phyloP scores from a whole-genome alignment of 1,140 invertebrate genomes.

The Asobara japonica region DNA sequence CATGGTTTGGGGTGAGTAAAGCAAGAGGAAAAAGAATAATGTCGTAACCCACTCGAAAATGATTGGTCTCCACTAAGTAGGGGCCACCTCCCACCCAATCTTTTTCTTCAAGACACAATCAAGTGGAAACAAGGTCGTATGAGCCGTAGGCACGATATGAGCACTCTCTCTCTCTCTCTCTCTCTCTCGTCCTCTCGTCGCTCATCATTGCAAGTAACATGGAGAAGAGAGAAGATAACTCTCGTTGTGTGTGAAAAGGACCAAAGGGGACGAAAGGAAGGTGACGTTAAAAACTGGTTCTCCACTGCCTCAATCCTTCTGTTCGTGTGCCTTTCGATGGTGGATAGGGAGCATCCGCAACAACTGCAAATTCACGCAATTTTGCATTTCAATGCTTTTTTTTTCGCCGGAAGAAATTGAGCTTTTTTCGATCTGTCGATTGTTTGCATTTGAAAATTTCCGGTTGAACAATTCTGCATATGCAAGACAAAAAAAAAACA shows the following conservation, averaged over 20 bases:
- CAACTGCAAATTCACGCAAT: not conserved
- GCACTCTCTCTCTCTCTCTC: slow-evolving; percentile 27
- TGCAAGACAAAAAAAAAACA: too few relatives aligned
- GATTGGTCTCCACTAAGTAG: slow-evolving; percentile 31
- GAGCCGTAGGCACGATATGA: slow-evolving; percentile 18
- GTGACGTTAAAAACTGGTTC: slow-evolving; percentile 58
- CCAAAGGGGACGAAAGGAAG: slow-evolving; percentile 39
- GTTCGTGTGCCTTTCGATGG: not conserved
- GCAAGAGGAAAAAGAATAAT: not conserved
- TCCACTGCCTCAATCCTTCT: slow-evolving; percentile 24
- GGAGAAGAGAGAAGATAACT: slow-evolving; percentile 16
- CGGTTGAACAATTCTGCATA: too few relatives aligned
- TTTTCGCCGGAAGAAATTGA: too few relatives aligned
- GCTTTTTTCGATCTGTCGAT: too few relatives aligned
- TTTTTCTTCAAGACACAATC: not conserved
- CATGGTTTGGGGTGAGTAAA: not conserved
- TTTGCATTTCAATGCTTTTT: not conserved
- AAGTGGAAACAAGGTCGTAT: slow-evolving; percentile 34
- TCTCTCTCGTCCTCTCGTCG: too few relatives aligned
- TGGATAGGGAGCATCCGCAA: not conserved
- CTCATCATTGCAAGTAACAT: slow-evolving; percentile 41
- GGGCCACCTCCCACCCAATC: slow-evolving; percentile 7
- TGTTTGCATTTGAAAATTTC: too few relatives aligned
- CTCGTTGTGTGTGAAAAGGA: not conserved
- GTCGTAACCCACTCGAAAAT: slow-evolving; percentile 16